A percentile compares a stretch with the other conserved stretches of the same genome.
These are phyloP conservation scores for Tinea pellionella DNA, from an alignment of 2,888 invertebrate genomes.

Conservation along the genomic window DNA sequence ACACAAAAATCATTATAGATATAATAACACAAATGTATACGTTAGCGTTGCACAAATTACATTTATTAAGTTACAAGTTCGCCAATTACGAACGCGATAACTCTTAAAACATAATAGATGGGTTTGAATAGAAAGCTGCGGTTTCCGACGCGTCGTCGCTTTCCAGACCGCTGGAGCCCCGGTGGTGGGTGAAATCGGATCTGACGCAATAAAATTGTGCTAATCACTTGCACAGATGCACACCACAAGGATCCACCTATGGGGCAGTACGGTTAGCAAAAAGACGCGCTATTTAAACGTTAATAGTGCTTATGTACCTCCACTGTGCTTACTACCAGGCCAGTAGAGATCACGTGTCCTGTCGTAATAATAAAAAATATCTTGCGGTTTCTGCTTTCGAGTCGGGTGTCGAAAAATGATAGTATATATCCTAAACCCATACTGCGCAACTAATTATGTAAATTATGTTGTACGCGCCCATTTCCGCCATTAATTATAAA, in stretches of 20 bases:
- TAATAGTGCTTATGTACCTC: no score
- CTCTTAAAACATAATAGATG: conserved; percentile 9
- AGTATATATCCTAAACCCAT: no score
- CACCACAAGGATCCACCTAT: no score
- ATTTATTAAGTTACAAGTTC: neutral
- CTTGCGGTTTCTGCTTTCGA: no score
- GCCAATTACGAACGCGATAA: conserved; percentile 4
- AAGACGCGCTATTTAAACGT: no score
- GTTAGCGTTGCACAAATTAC: neutral
- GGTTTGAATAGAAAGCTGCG: conserved; percentile 38
- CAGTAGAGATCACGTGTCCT: no score
- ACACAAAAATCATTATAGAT: no score
- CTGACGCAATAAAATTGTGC: conserved; percentile 36
- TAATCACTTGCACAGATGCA: conserved; percentile 21
- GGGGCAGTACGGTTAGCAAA: no score
- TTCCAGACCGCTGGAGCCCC: conserved; percentile 28
- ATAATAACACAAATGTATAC: no score
- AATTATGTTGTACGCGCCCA: neutral
- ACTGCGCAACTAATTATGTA: neutral
- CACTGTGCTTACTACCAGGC: no score
- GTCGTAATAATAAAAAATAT: no score
- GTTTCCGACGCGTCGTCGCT: conserved; percentile 42
- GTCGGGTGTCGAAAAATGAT: no score
- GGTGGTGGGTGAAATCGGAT: conserved; percentile 30
- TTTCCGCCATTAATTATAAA: neutral